These are phyloP conservation scores for Xiphorhynchus erythropygius DNA, from an alignment of 2,797 vertebrate species.

Conservation along the genomic window DNA sequence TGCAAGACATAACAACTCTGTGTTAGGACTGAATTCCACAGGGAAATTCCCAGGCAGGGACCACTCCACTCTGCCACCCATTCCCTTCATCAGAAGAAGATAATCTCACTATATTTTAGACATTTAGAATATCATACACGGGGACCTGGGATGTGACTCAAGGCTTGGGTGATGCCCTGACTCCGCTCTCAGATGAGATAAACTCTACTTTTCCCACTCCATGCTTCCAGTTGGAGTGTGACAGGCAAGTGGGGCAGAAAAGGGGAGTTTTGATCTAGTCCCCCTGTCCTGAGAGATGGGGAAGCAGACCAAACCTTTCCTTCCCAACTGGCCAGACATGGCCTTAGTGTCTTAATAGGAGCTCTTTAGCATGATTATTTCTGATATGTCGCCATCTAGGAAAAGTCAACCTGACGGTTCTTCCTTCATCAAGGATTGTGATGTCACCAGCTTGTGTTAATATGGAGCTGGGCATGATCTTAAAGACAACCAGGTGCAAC, in stretches of 20 bases:
- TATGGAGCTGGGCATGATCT: not conserved
- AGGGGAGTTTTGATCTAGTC: not conserved
- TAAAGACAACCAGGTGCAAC: not conserved
- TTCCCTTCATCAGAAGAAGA: conserved; percentile 22
- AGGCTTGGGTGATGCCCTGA: not conserved
- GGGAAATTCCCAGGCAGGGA: not conserved
- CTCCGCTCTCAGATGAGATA: not conserved
- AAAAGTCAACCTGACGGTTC: not conserved
- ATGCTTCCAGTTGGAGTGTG: not conserved
- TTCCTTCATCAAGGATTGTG: not conserved
- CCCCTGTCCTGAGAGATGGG: not conserved
- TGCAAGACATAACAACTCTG: not conserved
- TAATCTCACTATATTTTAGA: not conserved
- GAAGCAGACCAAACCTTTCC: not conserved
- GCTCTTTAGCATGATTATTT: not conserved
- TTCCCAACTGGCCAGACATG: not conserved
- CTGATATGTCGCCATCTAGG: rapidly evolving
- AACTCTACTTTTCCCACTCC: not conserved
- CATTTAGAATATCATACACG: rapidly evolving
- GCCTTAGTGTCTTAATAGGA: not conserved
- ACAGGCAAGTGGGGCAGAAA: not conserved
- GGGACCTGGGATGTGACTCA: not conserved
- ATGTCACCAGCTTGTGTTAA: not conserved
- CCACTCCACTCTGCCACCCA: not conserved
- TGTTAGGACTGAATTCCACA: not conserved